These are phyloP conservation scores for Falco berigora DNA, from an alignment of 2,797 vertebrate species.

Conservation along the genomic window DNA sequence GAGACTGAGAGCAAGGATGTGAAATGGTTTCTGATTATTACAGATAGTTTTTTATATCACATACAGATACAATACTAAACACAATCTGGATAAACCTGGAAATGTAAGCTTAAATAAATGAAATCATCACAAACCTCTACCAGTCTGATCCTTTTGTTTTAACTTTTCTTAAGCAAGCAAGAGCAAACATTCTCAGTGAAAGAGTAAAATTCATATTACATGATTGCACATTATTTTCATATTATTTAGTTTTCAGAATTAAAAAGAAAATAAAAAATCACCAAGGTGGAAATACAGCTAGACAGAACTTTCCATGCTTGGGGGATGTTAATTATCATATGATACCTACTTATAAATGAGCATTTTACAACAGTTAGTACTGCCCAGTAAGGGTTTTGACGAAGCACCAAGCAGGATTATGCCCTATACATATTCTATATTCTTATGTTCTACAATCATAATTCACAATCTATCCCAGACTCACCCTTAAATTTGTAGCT, in stretches of 20 bases:
- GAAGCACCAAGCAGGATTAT: not conserved
- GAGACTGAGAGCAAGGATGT: not conserved
- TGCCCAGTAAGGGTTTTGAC: not conserved
- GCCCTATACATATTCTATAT: not conserved
- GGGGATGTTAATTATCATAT: not conserved
- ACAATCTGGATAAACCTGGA: not conserved
- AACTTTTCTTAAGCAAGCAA: not conserved
- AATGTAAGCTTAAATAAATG: not conserved
- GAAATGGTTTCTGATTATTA: not conserved
- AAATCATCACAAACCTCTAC: not conserved
- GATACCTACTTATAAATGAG: not conserved
- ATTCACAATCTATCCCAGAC: not conserved
- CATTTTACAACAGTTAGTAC: not conserved
- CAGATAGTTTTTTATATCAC: not conserved
- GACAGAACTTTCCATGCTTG: not conserved
- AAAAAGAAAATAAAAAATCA: not conserved
- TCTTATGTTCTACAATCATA: not conserved
- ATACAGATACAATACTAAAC: not conserved
- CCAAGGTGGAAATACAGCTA: not conserved
- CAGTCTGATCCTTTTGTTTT: not conserved
- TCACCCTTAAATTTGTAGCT: not conserved
- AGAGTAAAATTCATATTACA: not conserved
- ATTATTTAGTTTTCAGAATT: not conserved
- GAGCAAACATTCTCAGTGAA: not conserved
- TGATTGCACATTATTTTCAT: not conserved